Evolutionary conservation across 2,113 vertebrate species (phyloP).

Genomic region (Formicarius rufipectus): DNA sequence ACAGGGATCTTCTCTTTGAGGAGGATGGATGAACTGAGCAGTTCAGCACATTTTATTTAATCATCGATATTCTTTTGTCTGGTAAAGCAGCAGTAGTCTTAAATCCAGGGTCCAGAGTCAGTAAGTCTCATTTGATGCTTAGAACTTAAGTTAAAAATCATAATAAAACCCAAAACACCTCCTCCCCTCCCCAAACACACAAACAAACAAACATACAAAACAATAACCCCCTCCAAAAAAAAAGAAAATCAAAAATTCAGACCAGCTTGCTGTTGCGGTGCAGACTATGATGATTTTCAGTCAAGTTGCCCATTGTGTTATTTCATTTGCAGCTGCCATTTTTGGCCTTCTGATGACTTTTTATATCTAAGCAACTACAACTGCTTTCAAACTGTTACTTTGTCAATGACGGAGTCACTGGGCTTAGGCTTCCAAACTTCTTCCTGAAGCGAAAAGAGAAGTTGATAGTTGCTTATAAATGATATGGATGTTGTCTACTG

Average conservation of each 20-base stretch:
- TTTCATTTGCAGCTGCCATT: background rate
- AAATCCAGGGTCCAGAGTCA: background rate
- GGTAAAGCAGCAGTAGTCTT: background rate
- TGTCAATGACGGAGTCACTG: background rate
- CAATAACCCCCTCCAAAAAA: background rate
- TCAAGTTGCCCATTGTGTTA: background rate
- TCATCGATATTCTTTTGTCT: background rate
- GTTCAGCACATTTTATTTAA: background rate
- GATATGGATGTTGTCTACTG: background rate
- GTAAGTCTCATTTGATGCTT: background rate
- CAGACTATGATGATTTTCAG: background rate
- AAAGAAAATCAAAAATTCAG: background rate
- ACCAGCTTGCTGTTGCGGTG: background rate
- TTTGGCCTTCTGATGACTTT: background rate
- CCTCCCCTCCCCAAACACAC: too few relatives aligned
- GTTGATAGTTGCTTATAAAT: background rate
- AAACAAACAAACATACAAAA: too few relatives aligned
- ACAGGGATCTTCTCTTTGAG: background rate
- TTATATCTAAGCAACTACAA: background rate
- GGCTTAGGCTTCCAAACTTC: background rate
- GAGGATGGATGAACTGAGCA: background rate
- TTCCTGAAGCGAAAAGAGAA: background rate
- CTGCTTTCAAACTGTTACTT: background rate
- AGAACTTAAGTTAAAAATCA: background rate
- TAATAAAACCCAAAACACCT: background rate